phyloP scores from a whole-genome alignment of 2,888 invertebrate genomes.

The Eupithecia subumbrata region DNA sequence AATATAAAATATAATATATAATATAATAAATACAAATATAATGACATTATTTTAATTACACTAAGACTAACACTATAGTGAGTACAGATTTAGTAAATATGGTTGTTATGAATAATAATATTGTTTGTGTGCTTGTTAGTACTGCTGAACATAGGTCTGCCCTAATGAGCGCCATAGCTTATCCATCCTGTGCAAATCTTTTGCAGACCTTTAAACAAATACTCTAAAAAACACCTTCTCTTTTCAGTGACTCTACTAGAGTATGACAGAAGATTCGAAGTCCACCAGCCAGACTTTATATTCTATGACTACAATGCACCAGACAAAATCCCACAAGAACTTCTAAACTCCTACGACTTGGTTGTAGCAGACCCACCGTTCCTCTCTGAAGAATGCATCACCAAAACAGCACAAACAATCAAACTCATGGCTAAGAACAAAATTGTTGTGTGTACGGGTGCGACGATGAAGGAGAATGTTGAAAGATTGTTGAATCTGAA shows the following conservation, averaged over 20 bases:
- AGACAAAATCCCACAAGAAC: slow-evolving; percentile 85
- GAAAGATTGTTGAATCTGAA: slow-evolving; percentile 85
- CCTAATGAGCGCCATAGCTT: too few relatives aligned
- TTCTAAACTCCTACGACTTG: slow-evolving; percentile 87
- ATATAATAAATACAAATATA: too few relatives aligned
- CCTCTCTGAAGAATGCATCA: slow-evolving; percentile 95
- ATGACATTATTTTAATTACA: too few relatives aligned
- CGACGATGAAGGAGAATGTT: slow-evolving; percentile 90
- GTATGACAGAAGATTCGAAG: slow-evolving; percentile 92
- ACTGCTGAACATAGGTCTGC: too few relatives aligned
- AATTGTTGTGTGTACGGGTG: slow-evolving; percentile 95
- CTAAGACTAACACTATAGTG: too few relatives aligned
- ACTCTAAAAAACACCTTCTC: slow-evolving; percentile 41
- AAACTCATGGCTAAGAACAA: slow-evolving; percentile 88
- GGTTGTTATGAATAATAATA: too few relatives aligned
- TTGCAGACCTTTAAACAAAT: background rate
- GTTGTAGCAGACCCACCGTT: slow-evolving; percentile 98
- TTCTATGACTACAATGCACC: slow-evolving; percentile 95
- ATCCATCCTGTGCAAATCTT: background rate
- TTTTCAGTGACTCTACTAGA: slow-evolving; percentile 90
- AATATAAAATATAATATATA: too few relatives aligned
- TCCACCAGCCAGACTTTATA: slow-evolving; percentile 90
- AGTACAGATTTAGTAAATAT: too few relatives aligned
- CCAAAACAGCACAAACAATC: slow-evolving; percentile 91
- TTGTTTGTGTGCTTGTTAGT: too few relatives aligned